Evolutionary conservation across 2,888 invertebrate genomes (phyloP).

Genomic region (Frankliniella fusca): DNA sequence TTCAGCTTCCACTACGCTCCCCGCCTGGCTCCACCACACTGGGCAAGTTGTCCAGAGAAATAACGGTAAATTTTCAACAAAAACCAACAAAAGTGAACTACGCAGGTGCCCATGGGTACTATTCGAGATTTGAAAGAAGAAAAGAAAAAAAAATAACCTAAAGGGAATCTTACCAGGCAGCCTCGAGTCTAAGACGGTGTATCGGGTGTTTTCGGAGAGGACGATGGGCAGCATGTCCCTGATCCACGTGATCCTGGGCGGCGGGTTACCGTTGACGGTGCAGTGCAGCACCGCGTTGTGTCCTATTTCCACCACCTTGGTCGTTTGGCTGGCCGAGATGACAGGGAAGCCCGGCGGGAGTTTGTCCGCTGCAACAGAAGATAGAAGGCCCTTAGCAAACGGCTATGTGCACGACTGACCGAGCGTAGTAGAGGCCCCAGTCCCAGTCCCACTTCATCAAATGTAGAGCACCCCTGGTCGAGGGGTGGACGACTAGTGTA

Average conservation of each 20-base stretch:
- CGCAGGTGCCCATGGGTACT: too few relatives aligned
- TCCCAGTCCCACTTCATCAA: too few relatives aligned
- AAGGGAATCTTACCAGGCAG: conserved; percentile 60
- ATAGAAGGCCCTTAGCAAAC: too few relatives aligned
- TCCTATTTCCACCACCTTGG: conserved; percentile 94
- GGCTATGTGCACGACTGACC: not conserved
- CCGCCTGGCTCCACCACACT: too few relatives aligned
- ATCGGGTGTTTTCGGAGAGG: conserved; percentile 74
- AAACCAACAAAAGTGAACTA: too few relatives aligned
- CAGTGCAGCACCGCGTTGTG: conserved; percentile 87
- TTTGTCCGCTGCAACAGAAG: conserved; percentile 66
- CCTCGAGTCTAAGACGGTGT: conserved; percentile 75
- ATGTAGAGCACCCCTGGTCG: too few relatives aligned
- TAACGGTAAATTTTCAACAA: too few relatives aligned
- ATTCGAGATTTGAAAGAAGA: too few relatives aligned
- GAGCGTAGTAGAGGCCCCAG: too few relatives aligned
- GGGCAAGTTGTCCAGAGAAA: too few relatives aligned
- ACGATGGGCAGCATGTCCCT: conserved; percentile 88
- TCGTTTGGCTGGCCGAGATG: conserved; percentile 70
- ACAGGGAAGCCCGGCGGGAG: conserved; percentile 89
- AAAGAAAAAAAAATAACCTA: conserved; percentile 33
- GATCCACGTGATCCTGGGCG: conserved; percentile 82
- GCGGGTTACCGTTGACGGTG: conserved; percentile 78
- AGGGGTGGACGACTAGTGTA: too few relatives aligned
- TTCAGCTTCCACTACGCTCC: too few relatives aligned